Conservation (phyloP, 2,113 vertebrate genomes). For the Monopterus albus region DNA sequence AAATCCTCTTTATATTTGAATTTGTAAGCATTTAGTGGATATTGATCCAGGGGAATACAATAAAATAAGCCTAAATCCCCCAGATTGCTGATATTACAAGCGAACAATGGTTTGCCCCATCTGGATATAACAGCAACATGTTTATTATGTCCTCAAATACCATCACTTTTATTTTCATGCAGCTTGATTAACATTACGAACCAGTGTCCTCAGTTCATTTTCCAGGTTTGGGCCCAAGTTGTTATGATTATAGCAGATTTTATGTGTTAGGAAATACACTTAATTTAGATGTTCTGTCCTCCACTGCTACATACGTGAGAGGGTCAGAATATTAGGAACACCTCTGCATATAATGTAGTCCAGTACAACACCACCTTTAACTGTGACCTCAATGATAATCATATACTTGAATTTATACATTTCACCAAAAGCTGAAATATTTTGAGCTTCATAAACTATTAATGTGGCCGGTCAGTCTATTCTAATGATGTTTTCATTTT, state of each 20-base stretch:
- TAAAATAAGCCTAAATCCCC: conserved; percentile 19
- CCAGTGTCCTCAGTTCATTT: not conserved
- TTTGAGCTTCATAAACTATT: too few species aligned
- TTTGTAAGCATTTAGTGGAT: conserved; percentile 30
- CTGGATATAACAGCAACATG: not conserved
- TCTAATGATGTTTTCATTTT: too few species aligned
- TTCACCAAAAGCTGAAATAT: too few species aligned
- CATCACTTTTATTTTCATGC: not conserved
- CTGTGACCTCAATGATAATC: too few species aligned
- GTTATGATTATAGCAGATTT: not conserved
- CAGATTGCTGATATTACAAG: conserved; percentile 19
- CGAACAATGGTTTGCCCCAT: not conserved
- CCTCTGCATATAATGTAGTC: too few species aligned
- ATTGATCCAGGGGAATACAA: conserved; percentile 31
- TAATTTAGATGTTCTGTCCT: too few species aligned
- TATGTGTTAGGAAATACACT: too few species aligned
- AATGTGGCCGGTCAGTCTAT: too few species aligned
- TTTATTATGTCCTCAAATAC: not conserved
- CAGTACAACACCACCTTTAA: too few species aligned
- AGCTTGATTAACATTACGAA: not conserved
- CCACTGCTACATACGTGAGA: too few species aligned
- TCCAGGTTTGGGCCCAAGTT: not conserved
- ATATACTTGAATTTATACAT: too few species aligned
- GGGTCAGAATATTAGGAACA: too few species aligned
- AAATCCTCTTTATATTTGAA: conserved; percentile 38